phyloP scores from a whole-genome alignment of 2,113 vertebrate genomes.

The Lethenteron reissneri region DNA sequence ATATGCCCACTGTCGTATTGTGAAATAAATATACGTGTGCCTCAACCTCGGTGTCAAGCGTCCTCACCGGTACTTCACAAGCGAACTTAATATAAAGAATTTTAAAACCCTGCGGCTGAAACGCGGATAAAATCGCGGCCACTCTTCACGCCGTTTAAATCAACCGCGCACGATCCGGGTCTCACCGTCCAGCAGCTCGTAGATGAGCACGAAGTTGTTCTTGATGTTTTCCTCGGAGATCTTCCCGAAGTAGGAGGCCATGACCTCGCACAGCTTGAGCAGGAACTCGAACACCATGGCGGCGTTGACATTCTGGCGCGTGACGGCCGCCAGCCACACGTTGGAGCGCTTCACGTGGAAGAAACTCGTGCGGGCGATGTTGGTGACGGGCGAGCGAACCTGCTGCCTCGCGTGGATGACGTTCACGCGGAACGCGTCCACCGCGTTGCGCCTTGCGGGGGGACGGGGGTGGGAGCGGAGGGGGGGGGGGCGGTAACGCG shows the following conservation, averaged over 20 bases:
- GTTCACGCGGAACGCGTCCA: slow-evolving; percentile 94
- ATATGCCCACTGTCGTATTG: too few species aligned
- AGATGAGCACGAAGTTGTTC: slow-evolving; percentile 99
- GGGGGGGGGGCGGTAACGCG: background rate
- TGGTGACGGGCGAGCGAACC: slow-evolving; percentile 91
- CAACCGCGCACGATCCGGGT: background rate
- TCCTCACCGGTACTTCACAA: too few species aligned
- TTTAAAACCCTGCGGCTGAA: too few species aligned
- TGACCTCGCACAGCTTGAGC: slow-evolving; percentile 98
- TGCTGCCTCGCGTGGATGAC: slow-evolving; percentile 96
- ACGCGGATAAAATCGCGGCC: too few species aligned
- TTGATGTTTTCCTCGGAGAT: slow-evolving; percentile 99
- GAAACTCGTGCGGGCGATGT: slow-evolving; percentile 83
- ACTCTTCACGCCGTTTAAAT: too few species aligned
- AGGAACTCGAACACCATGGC: slow-evolving; percentile 99
- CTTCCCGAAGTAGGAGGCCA: slow-evolving; percentile 97
- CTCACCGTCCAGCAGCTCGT: slow-evolving; percentile 86
- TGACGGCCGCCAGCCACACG: slow-evolving; percentile 97
- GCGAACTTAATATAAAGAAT: too few species aligned
- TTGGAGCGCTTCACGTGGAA: slow-evolving; percentile 98
- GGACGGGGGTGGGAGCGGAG: background rate
- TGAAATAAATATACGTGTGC: too few species aligned
- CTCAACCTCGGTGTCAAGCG: too few species aligned
- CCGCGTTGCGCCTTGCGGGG: slow-evolving; percentile 58
- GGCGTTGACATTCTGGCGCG: slow-evolving; percentile 98